Evolutionary conservation across 2,888 invertebrate genomes (phyloP), one percentile per base, ranked within the genome.

Genomic region (Hydrotaea cyrtoneurina): DNA sequence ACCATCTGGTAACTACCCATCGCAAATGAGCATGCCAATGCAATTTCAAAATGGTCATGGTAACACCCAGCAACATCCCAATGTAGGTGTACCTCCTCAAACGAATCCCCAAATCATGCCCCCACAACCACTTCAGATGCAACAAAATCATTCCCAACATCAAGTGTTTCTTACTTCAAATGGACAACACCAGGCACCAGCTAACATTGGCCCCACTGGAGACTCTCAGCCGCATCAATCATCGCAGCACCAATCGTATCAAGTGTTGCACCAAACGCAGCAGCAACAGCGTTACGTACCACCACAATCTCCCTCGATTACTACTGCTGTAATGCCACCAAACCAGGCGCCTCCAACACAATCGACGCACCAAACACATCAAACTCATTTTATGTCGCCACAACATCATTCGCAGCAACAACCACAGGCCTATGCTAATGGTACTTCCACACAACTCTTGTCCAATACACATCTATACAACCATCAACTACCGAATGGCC

Each of bases 41-140:
- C 91, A 91, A 71, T 91, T 88, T 83, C 92, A 92, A 85, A 92
- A 92, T 86, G 91, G 91, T 23, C 87, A 80, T 80, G 76, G 69
- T 50, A 78, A 57, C 23, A 13, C 57, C 3, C 88, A 87, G 73
- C 87, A 85, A 62, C 82, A 80, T 69, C 64, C 86, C 26, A 87
- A 87, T 19, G 78, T 80, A 66, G 80, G 71, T 53, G 19, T 73
- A 43, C 77, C 83, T 72, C 81, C 87, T 39, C 86, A 87, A 19
- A 75, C 71, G 23, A 86, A 82, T 55, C 75, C 71, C 15, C 87
- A 87, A 64, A 79, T 77, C n/a, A 69, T 78, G 69, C 36, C 86
- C 19, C 81, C 62, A 23, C 87, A 83, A 53, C 86, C 85, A 10
- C 83, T 43, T 2, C 21, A 86, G 13, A 85, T 80, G 2, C 86